Percentiles rank a stretch among this genome's conserved stretches.
Evolutionary conservation across 92 coral and sea anemone genomes (phyloP).

Genomic region (Parazoanthus swiftii): DNA sequence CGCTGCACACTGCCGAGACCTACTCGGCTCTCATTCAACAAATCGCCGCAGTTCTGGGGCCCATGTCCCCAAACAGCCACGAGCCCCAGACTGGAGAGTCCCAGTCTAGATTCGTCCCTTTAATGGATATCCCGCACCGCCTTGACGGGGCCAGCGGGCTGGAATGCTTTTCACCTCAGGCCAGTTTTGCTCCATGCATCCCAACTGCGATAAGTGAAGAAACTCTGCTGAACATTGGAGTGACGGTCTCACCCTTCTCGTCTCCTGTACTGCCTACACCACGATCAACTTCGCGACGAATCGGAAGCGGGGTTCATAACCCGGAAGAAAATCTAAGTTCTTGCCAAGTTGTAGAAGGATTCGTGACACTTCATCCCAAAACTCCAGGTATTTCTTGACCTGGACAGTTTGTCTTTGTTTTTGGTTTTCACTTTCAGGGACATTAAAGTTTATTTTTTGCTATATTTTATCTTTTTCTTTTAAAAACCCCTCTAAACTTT

Average conservation of each 20-base stretch:
- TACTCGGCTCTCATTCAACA: constrained; percentile 38
- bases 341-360: constrained; percentile 12
- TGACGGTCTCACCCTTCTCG: constrained; percentile 31
- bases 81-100: constrained; percentile 6
- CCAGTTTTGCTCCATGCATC: background rate
- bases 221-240: background rate
- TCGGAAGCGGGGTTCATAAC: background rate
- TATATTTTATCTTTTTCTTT: no score
- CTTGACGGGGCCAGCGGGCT: background rate
- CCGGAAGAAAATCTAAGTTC: constrained; percentile 8
- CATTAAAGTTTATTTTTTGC: no score
- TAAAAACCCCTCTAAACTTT: no score
- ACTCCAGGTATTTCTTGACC: constrained; percentile 14
- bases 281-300: background rate
- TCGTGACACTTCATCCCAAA: background rate
- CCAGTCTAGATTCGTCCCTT: constrained; percentile 23
- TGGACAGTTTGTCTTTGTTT: background rate
- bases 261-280: constrained; percentile 25
- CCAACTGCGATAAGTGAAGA: constrained; percentile 13
- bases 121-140: constrained; percentile 19
- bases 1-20: constrained; percentile 18
- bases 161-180: constrained; percentile 19
- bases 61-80: constrained; percentile 30
- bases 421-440: no score
- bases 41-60: constrained; percentile 24